Percentiles rank a stretch among this genome's conserved stretches.
phyloP scores from a whole-genome alignment of 92 coral and sea anemone species.

The Siderastrea radians region DNA sequence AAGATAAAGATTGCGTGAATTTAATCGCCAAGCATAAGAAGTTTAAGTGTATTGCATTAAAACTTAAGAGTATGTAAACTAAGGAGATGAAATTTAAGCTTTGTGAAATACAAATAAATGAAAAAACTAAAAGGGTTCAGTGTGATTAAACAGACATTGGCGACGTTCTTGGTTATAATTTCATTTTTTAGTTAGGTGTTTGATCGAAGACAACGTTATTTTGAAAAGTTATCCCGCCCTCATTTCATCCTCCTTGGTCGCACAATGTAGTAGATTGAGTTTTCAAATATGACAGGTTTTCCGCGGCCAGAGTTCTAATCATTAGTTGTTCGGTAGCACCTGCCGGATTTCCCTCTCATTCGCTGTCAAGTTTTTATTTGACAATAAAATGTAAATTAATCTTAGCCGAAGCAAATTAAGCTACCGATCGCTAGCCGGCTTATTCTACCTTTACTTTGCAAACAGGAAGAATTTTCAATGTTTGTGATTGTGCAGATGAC shows the following conservation, averaged over 20 bases:
- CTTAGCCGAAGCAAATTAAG: constrained; percentile 5
- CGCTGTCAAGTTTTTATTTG: constrained; percentile 12
- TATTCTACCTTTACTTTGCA: background rate
- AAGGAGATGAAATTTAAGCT: background rate
- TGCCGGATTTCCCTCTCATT: constrained; percentile 8
- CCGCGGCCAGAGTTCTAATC: background rate
- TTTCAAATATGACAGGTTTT: background rate
- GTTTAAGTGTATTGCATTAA: background rate
- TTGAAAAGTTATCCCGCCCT: background rate
- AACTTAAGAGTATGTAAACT: background rate
- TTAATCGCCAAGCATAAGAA: background rate
- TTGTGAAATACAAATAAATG: background rate
- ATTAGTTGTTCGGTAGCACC: background rate
- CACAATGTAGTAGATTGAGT: background rate
- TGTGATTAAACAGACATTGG: background rate
- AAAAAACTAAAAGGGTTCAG: background rate
- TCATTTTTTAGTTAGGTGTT: background rate
- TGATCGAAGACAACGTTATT: background rate
- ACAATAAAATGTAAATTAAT: constrained; percentile 23
- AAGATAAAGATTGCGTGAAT: no score
- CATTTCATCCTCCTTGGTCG: no score
- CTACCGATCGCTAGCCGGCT: constrained; percentile 3
- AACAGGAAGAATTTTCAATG: background rate
- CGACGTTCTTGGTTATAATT: background rate
- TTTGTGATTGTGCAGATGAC: background rate